Conservation (phyloP, 2,113 vertebrate species). For the Junco hyemalis region DNA sequence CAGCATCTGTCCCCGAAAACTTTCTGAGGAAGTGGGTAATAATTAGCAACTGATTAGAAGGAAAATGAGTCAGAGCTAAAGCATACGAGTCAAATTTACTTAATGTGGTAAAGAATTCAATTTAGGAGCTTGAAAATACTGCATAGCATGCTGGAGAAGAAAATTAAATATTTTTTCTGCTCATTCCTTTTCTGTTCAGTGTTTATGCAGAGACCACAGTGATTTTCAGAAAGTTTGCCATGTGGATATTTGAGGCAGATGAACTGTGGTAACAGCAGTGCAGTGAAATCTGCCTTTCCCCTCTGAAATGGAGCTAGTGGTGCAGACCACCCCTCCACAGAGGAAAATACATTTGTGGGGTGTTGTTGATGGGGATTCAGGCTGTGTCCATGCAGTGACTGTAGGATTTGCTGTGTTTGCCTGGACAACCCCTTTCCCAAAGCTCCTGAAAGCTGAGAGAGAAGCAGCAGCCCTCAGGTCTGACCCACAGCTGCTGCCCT, state of each 20-base stretch:
- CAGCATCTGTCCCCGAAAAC: not conserved
- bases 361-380: not conserved
- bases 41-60: not conserved
- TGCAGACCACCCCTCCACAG: not conserved
- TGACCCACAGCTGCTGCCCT: not conserved
- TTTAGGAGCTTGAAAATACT: not conserved
- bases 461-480: not conserved
- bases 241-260: not conserved
- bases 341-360: not conserved
- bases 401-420: not conserved
- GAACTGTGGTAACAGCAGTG: fast-evolving
- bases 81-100: not conserved
- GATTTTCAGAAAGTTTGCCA: not conserved
- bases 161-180: not conserved
- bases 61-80: conserved; percentile 13
- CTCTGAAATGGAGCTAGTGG: not conserved
- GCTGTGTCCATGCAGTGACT: not conserved
- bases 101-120: not conserved
- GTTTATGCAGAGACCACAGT: not conserved
- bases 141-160: not conserved
- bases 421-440: not conserved
- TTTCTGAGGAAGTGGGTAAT: not conserved
- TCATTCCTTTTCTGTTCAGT: not conserved
- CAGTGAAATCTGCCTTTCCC: not conserved
- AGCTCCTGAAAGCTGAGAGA: not conserved